phyloP scores from a whole-genome alignment of 2,113 vertebrate genomes.

The Agapornis roseicollis region DNA sequence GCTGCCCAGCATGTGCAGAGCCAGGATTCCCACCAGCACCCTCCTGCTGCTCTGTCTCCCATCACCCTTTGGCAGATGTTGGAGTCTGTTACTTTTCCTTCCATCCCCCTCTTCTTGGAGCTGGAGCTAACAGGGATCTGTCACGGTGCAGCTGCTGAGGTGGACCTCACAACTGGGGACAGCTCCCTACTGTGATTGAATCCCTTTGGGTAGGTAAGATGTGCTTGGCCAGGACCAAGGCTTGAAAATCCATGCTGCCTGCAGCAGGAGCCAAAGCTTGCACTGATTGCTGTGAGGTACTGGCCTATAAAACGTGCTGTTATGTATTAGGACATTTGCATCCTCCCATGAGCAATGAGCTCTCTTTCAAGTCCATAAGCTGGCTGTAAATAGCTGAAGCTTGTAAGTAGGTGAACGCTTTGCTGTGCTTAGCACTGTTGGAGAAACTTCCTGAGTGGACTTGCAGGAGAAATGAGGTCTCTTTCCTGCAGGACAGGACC shows the following conservation, averaged over 20 bases:
- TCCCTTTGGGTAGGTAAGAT: not conserved
- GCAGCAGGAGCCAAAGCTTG: not conserved
- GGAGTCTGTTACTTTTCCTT: not conserved
- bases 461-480: not conserved
- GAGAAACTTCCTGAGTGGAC: not conserved
- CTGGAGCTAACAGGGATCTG: not conserved
- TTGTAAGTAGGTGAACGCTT: not conserved
- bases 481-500: not conserved
- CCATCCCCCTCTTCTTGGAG: not conserved
- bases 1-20: not conserved
- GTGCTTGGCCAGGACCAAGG: not conserved
- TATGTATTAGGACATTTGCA: not conserved
- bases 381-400: not conserved
- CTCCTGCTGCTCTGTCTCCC: not conserved
- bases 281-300: not conserved
- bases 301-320: not conserved
- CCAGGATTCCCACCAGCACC: not conserved
- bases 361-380: not conserved
- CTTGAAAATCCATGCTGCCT: not conserved
- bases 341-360: not conserved
- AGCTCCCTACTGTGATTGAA: not conserved
- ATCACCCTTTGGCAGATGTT: not conserved
- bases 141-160: not conserved
- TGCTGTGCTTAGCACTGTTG: not conserved
- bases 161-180: not conserved